Conservation (phyloP, 2,797 vertebrate genomes). For the Danio jaintianensis region DNA sequence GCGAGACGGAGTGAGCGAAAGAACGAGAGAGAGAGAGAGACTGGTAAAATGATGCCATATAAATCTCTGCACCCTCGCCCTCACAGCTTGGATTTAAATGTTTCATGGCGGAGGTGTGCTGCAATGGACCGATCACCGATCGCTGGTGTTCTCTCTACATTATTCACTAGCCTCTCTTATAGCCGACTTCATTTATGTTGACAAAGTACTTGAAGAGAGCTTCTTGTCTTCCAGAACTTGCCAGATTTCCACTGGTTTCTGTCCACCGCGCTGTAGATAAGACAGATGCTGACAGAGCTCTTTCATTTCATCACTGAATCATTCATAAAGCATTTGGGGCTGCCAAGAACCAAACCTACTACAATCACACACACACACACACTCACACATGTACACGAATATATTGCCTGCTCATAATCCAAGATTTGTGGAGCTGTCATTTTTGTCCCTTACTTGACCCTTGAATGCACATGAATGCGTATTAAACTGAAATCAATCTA, state of each 20-base stretch:
- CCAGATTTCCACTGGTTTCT: constrained; percentile 64
- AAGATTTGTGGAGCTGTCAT: constrained; percentile 1
- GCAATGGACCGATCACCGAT: constrained; percentile 53
- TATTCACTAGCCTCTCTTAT: constrained; percentile 72
- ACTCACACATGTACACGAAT: neutral
- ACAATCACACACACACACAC: constrained; percentile 9
- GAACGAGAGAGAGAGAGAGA: constrained; percentile 27
- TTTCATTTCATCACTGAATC: constrained; percentile 69
- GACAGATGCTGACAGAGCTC: constrained; percentile 61
- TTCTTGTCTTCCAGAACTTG: constrained; percentile 63
- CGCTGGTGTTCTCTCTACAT: constrained; percentile 66
- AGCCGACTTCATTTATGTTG: constrained; percentile 73
- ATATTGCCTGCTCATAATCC: constrained; percentile 17
- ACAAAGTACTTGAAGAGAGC: constrained; percentile 71
- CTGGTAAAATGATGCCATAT: constrained; percentile 59
- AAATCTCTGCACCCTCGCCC: constrained; percentile 63
- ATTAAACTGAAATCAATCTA: constrained; percentile 25
- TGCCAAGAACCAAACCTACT: constrained; percentile 39
- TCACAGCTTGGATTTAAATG: constrained; percentile 66
- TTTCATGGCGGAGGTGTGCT: constrained; percentile 65
- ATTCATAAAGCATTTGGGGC: constrained; percentile 60
- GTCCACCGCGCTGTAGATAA: constrained; percentile 45
- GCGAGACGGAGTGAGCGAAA: neutral
- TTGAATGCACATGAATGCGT: neutral
- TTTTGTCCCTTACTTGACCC: constrained; percentile 28